phyloP scores from a whole-genome alignment of 2,113 vertebrate genomes.

The Vulpes vulpes region DNA sequence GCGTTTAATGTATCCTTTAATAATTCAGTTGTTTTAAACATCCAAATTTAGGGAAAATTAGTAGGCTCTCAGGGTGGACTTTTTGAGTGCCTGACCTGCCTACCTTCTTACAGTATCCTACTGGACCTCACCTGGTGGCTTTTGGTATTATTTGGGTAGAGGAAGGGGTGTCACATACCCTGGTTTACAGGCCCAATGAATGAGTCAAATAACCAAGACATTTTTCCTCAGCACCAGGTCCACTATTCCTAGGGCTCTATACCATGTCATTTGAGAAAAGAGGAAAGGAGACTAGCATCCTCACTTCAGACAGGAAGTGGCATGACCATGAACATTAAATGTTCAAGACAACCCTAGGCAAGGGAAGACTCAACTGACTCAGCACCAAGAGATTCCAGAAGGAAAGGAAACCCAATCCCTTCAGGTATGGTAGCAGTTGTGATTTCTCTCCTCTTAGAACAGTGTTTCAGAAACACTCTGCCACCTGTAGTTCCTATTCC shows the following conservation, averaged over 20 bases:
- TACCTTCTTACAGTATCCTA: not conserved
- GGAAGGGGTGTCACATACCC: not conserved
- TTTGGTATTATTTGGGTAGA: not conserved
- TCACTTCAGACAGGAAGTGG: not conserved
- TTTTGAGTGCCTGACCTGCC: not conserved
- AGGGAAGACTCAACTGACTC: not conserved
- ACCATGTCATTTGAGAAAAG: not conserved
- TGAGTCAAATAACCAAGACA: not conserved
- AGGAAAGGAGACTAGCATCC: not conserved
- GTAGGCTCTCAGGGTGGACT: not conserved
- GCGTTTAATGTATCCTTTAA: not conserved
- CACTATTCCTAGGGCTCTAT: not conserved
- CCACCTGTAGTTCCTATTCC: not conserved
- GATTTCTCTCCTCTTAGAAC: not conserved
- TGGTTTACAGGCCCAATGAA: not conserved
- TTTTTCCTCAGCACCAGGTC: not conserved
- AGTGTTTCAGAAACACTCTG: slow-evolving; percentile 22
- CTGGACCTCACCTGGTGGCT: not conserved
- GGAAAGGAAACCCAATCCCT: not conserved
- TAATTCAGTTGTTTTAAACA: not conserved
- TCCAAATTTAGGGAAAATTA: not conserved
- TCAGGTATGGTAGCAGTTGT: not conserved
- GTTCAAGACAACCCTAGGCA: not conserved
- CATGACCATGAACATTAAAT: not conserved
- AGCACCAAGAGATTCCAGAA: not conserved